phyloP scores from a whole-genome alignment of 2,888 invertebrate species.

The Ptycholaimellus sp. region DNA sequence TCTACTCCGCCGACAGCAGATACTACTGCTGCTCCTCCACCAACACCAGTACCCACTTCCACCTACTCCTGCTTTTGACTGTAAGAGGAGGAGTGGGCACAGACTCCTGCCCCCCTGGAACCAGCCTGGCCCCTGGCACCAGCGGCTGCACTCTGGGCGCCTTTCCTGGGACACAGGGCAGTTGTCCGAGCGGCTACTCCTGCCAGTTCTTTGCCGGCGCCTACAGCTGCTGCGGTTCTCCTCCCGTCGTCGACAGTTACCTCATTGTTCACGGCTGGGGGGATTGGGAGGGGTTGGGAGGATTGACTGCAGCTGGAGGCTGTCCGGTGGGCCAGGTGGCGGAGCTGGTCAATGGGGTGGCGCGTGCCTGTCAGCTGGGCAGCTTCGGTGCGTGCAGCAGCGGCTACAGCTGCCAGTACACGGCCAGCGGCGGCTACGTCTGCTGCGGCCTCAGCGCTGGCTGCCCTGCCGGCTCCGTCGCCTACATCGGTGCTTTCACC shows the following conservation, averaged over 20 bases:
- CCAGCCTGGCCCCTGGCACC: too few relatives aligned
- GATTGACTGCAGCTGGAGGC: conserved; percentile 18
- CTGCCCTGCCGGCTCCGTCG: conserved; percentile 8
- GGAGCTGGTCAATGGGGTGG: too few relatives aligned
- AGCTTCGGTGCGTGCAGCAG: conserved; percentile 14
- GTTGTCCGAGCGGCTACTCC: conserved; percentile 17
- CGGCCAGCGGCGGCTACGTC: conserved; percentile 17
- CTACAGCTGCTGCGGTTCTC: conserved; percentile 22
- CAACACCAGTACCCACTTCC: too few relatives aligned
- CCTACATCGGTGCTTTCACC: too few relatives aligned
- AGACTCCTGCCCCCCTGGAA: too few relatives aligned
- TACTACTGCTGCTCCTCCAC: too few relatives aligned
- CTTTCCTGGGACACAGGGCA: too few relatives aligned
- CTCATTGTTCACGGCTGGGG: conserved; percentile 15
- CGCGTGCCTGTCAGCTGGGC: too few relatives aligned
- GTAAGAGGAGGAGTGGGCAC: too few relatives aligned
- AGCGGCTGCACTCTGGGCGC: too few relatives aligned
- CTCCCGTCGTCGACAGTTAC: conserved; percentile 21
- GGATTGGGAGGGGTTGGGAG: not conserved
- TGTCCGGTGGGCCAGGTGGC: conserved; percentile 3
- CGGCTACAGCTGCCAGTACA: conserved; percentile 21
- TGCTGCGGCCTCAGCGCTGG: conserved; percentile 19
- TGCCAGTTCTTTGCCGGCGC: conserved; percentile 18
- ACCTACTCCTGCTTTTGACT: too few relatives aligned
- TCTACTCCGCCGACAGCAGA: too few relatives aligned